Base-by-base conservation (phyloP, 92 coral and sea anemone species). In the Heteractis magnifica region DNA sequence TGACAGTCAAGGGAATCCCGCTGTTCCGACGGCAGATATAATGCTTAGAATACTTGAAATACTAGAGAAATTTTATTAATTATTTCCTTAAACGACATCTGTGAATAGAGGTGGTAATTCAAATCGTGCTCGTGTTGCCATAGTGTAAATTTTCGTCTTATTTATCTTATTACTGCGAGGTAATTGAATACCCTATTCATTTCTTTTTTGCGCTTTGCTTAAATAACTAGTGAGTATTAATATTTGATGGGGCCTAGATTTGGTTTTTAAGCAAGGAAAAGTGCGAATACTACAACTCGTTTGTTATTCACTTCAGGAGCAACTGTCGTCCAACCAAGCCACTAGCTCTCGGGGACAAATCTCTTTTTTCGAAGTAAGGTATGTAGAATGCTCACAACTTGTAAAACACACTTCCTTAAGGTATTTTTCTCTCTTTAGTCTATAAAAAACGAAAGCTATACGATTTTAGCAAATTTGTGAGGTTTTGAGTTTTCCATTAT, bases 131-230 rank as follows among this genome's bases (percentile, higher is more conserved):
- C 73, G 0, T 16, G 71, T 64, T 64, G 4, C 26, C 71, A 64
- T 26, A 6, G 73, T 68, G 73, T 20, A 50, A 68, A 23, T 68
- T 23, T 12, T n/a, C 49, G 15, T 20, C 73, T 12, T 12, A 53
- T 53, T 53, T 53, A 53, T 53, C 58, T 53, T 26, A 68, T 21
- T 7, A 26, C 15, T 26, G 11, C 13, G 14, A 68, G 49, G 73
- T 68, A 23, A 68, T 68, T 68, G 73, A 68, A 68, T 68, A 9
- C 48, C 18, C 73, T 68, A 68, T 68, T 68, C 41, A 68, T 7
- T 68, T 9, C 49, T 23, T 68, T 68, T 68, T 68, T 68, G 20
- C 26, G 14, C 14, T 68, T 68, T 20, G 49, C 73, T 68, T 68
- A 68, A 68, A 68, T 68, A 68, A 26, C 73, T 68, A 10, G 73